Evolutionary conservation across 2,888 invertebrate genomes (phyloP), one percentile per base, ranked within the genome.

Genomic region (Eupelmus urozonus): DNA sequence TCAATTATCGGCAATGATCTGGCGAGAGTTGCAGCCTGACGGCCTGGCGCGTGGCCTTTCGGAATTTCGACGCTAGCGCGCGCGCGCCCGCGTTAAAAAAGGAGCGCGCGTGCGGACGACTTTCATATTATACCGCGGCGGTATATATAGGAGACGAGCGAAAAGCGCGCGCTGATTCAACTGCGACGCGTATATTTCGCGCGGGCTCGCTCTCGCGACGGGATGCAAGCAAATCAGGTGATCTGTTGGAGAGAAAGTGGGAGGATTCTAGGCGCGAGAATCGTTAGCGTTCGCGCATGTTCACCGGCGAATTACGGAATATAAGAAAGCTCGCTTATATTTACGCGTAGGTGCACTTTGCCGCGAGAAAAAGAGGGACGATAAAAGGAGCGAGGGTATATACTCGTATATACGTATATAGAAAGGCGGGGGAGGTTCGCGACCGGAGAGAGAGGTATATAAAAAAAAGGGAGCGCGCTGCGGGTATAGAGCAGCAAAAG

Each of bases 1-100:
- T 80, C 63, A 80, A 76, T 76, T 80, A 80, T 80, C 79, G 69
- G 73, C 65, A 76, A 75, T 76, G 79, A 79, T 79, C 71, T 75
- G 73, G 40, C 53, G 60, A 60, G 60, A 18, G 27, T n/a, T 13
- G 13, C 51, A 51, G 34, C 18, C 18, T 5, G 23, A n/a, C n/a
- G n/a, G n/a, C n/a, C 23, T 13, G 40, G 59, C 67, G 67, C 62
- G 75, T 40, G 55, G 69, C 59, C 62, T 76, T 69, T 63, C 62
- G 69, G 76, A 62, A 51, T 75, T 62, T 75, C 60, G 59, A 45
- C 34, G 53, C 49, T 34, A 9, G 57, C 57, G 27, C 57, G 27
- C 29, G 29, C 49, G 45, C 63, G 63, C 9, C 18, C 13, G 2
- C 34, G 40, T 40, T n/a, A n/a, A n/a, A n/a, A n/a, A n/a, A n/a